Percentiles rank a stretch among this genome's conserved stretches.
phyloP scores from a whole-genome alignment of 2,888 invertebrate species.

The Gymnocheta viridis region DNA sequence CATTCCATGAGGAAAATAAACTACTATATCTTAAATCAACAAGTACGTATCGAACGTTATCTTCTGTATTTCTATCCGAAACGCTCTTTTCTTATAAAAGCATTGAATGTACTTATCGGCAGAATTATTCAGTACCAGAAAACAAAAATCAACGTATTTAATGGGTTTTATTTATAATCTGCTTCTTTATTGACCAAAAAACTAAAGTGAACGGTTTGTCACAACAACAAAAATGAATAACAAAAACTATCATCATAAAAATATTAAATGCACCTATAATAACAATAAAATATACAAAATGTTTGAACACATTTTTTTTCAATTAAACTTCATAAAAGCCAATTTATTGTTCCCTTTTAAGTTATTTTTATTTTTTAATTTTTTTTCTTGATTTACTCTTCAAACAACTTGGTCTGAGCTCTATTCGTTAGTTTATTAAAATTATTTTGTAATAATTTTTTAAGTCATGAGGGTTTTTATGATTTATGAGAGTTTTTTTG shows the following conservation, averaged over 20 bases:
- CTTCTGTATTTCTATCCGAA: neutral
- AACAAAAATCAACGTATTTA: slow-evolving; percentile 13
- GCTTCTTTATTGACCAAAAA: slow-evolving; percentile 22
- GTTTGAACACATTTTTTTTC: too few species aligned
- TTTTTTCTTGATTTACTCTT: neutral
- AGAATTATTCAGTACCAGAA: slow-evolving; percentile 37
- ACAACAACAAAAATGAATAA: neutral
- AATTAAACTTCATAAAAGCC: neutral
- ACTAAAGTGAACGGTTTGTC: neutral
- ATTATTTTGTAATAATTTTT: too few species aligned
- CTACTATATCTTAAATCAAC: slow-evolving; percentile 5
- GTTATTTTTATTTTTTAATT: neutral
- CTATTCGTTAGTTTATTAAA: too few species aligned
- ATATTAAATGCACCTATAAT: too few species aligned
- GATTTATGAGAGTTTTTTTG: too few species aligned
- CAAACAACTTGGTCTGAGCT: neutral
- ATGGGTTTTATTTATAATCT: slow-evolving; percentile 18
- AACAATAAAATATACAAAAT: neutral
- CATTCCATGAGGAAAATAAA: slow-evolving; percentile 12
- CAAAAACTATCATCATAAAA: neutral
- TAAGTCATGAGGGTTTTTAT: too few species aligned
- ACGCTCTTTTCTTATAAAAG: neutral
- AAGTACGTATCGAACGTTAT: too few species aligned
- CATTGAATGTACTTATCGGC: neutral
- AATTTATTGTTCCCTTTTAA: neutral